These are phyloP conservation scores for Clepsis dumicolana DNA, from an alignment of 2,888 invertebrate species.

Conservation along the genomic window DNA sequence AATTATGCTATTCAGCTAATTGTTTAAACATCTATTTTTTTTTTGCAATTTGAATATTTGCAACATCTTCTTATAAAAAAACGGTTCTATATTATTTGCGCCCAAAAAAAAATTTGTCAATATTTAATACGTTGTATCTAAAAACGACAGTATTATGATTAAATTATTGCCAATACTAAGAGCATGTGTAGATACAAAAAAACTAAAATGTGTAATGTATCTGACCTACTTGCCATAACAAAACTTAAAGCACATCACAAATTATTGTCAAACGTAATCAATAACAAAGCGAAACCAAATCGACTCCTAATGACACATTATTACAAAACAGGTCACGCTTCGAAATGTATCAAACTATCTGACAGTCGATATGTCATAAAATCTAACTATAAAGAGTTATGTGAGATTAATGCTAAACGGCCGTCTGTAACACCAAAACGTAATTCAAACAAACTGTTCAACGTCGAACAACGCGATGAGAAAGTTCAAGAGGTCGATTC, in stretches of 20 bases:
- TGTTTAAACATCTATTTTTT: too few species aligned
- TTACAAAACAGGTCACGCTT: conserved; percentile 73
- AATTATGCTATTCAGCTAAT: too few species aligned
- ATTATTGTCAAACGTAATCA: conserved; percentile 75
- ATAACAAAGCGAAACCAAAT: conserved; percentile 69
- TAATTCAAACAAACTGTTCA: conserved; percentile 48
- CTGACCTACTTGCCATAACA: conserved; percentile 63
- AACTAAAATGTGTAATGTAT: conserved; percentile 51
- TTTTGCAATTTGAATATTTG: too few species aligned
- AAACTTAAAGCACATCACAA: conserved; percentile 62
- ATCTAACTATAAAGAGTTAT: conserved; percentile 59
- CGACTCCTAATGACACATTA: conserved; percentile 73
- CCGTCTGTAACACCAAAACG: conserved; percentile 60
- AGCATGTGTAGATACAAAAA: not conserved
- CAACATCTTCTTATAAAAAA: too few species aligned
- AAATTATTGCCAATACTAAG: not conserved
- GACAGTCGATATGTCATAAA: conserved; percentile 77
- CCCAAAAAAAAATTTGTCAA: too few species aligned
- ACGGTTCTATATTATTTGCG: too few species aligned
- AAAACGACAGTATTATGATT: too few species aligned
- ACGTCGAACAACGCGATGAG: conserved; percentile 22
- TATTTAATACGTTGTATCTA: too few species aligned
- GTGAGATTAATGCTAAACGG: conserved; percentile 52
- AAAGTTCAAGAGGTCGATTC: conserved; percentile 41
- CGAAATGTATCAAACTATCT: conserved; percentile 61